Percentiles rank a stretch among this genome's conserved stretches.
These are phyloP conservation scores for Cyclophora albipunctata DNA, from an alignment of 2,888 invertebrate species.

Conservation along the genomic window DNA sequence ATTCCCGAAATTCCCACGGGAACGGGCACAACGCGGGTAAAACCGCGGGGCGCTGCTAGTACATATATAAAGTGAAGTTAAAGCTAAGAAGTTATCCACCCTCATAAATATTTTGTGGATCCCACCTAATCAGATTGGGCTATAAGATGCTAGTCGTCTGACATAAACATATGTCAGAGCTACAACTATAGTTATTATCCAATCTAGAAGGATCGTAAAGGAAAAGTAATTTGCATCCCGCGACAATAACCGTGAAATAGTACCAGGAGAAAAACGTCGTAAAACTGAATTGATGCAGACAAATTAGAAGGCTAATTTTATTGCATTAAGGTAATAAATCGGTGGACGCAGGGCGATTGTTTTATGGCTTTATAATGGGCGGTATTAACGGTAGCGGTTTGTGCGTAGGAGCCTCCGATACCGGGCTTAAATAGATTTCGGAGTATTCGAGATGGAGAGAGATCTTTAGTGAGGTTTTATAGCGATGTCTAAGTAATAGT, in stretches of 20 bases:
- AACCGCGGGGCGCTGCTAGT: too few species aligned
- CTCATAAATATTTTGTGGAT: too few species aligned
- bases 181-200: constrained; percentile 27
- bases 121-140: too few species aligned
- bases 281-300: constrained; percentile 56
- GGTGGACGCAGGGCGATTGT: constrained; percentile 43
- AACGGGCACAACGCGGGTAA: too few species aligned
- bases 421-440: constrained; percentile 25
- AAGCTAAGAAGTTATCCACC: too few species aligned
- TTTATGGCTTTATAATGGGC: constrained; percentile 57
- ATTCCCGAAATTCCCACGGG: too few species aligned
- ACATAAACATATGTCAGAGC: too few species aligned
- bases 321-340: constrained; percentile 60
- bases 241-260: constrained; percentile 68
- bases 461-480: too few species aligned
- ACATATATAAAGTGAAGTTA: too few species aligned
- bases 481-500: too few species aligned
- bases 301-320: constrained; percentile 70
- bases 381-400: constrained; percentile 50
- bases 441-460: too few species aligned
- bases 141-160: too few species aligned
- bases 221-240: constrained; percentile 62
- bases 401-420: constrained; percentile 17
- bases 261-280: constrained; percentile 46
- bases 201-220: constrained; percentile 55